These are phyloP conservation scores for Sialia sialis DNA, from an alignment of 2,113 vertebrate genomes.

Conservation along the genomic window DNA sequence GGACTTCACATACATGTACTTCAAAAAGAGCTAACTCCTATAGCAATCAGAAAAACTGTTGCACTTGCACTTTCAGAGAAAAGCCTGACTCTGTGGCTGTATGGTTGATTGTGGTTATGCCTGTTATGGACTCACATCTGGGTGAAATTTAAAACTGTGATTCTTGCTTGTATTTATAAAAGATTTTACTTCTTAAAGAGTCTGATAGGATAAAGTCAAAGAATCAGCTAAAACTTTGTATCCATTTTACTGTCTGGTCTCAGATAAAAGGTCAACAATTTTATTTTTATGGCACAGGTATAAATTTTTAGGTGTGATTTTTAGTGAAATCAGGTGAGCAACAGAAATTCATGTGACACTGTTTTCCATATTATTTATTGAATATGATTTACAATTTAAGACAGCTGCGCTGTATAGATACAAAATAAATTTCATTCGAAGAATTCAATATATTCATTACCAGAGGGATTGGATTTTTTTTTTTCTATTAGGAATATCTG, in stretches of 20 bases:
- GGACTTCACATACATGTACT: background rate
- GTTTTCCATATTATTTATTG: background rate
- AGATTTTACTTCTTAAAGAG: background rate
- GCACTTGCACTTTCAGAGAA: background rate
- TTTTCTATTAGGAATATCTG: background rate
- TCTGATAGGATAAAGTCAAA: background rate
- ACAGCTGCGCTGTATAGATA: rapidly evolving
- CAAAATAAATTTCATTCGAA: background rate
- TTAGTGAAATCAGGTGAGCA: background rate
- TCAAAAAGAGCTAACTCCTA: background rate
- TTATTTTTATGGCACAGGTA: background rate
- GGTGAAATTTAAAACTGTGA: background rate
- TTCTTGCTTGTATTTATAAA: background rate
- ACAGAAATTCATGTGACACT: background rate
- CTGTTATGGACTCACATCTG: background rate
- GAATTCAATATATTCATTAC: background rate
- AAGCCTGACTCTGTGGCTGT: background rate
- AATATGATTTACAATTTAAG: background rate
- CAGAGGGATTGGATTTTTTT: rapidly evolving
- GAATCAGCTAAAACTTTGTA: background rate
- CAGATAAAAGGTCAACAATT: background rate
- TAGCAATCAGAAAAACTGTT: background rate
- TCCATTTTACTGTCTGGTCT: background rate
- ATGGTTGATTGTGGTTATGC: background rate
- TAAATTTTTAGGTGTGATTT: background rate